Base-by-base conservation (phyloP, 2,113 vertebrate genomes). In the Hippocampus comes region DNA sequence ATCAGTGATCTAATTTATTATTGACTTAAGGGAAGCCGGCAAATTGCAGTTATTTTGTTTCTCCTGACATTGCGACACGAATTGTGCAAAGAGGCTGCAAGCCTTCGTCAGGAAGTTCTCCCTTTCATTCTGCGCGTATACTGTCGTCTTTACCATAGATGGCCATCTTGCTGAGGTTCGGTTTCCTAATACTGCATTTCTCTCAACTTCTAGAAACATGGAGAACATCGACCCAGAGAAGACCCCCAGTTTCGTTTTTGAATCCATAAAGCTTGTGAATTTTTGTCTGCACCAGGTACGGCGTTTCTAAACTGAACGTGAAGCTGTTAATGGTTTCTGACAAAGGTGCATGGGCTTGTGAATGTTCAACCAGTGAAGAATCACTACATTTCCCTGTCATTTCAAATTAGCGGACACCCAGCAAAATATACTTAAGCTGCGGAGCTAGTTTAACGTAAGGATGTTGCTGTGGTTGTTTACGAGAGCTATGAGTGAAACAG, bases 151-250 rank as follows among this genome's bases (percentile, higher is more conserved):
- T 56, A 38, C 34, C 27, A 41, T 48, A 67, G 49, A 73, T 63
- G 56, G 63, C 46, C 46, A 55, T 72, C 10, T 41, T 3, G 14
- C n/a, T 17, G 11, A 46, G 59, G 11, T 41, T 46, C 42, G 27
- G 23, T 77, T 68, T 53, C 27, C 65, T 11, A 59, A 70, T 49
- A 61, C 67, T 73, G 27, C 6, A 2, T 73, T 70, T 82, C 41
- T 72, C 17, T 81, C 11, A 68, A 2, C 34, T 73, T 84, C 14
- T 81, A 98, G 96, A 85, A 97, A 96, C 81, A 90, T 93, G 71
- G 95, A 96, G 82, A 97, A 96, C 46, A 90, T 96, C 12, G 93
- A 95, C 74, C 85, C 89, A 0, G 95, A 95, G 53, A 89, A 91
- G 80, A 94, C 90, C 30, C 94, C 92, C 1, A 86, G 92, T 25